Percentiles rank a stretch among this genome's conserved stretches.
Evolutionary conservation across 1,140 invertebrate species (phyloP).

Genomic region (Brachionus manjavacas): DNA sequence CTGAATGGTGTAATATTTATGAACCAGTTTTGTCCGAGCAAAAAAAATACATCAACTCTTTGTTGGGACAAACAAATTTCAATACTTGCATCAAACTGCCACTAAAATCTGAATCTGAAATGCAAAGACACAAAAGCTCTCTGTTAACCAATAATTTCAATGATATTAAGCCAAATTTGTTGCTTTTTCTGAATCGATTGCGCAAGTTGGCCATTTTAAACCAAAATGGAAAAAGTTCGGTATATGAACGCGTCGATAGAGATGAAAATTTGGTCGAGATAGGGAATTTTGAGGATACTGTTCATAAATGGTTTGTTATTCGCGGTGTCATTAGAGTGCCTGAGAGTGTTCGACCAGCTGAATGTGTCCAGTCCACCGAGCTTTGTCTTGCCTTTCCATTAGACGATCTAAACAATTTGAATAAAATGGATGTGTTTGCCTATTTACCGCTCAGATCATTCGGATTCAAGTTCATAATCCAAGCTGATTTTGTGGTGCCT

Average conservation of each 20-base stretch:
- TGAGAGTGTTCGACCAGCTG: background rate
- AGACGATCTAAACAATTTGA: background rate
- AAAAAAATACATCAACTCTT: background rate
- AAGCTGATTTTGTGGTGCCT: conserved; percentile 42
- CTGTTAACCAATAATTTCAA: conserved; percentile 51
- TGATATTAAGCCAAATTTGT: conserved; percentile 53
- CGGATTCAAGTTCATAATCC: conserved; percentile 38
- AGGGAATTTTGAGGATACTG: background rate
- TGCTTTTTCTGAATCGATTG: conserved; percentile 53
- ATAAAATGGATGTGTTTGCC: conserved; percentile 30
- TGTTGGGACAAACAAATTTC: conserved; percentile 46
- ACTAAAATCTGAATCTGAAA: conserved; percentile 49
- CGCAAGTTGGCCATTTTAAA: conserved; percentile 42
- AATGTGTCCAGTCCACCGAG: background rate
- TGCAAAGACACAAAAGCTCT: conserved; percentile 43
- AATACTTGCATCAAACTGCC: conserved; percentile 51
- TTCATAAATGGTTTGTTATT: conserved; percentile 29
- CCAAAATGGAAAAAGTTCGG: background rate
- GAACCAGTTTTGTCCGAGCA: background rate
- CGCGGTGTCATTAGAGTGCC: background rate
- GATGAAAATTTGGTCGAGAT: background rate
- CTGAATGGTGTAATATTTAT: conserved; percentile 42
- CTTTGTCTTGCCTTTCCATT: conserved; percentile 32
- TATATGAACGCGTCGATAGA: conserved; percentile 2
- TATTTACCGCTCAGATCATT: conserved; percentile 37